Conservation (phyloP, 1,140 invertebrate genomes). For the Papilio dardanus region DNA sequence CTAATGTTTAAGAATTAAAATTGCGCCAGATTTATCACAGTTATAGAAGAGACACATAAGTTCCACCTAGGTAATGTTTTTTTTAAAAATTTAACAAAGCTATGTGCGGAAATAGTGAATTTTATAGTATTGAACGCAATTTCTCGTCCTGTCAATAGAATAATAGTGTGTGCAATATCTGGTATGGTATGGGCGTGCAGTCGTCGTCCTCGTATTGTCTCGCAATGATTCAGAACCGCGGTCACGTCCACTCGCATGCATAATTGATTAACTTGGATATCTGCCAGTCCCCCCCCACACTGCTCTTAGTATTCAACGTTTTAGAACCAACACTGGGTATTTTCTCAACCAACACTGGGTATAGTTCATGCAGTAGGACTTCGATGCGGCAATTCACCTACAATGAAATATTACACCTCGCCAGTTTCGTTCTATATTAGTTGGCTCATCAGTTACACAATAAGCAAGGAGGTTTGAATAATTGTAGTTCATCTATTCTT, state of each 20-base stretch:
- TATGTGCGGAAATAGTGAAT: neutral
- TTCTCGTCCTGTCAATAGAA: too few relatives aligned
- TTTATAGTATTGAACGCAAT: neutral
- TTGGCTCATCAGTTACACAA: neutral
- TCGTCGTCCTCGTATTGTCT: neutral
- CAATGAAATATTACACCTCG: too few relatives aligned
- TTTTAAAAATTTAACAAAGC: too few relatives aligned
- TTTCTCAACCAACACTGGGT: too few relatives aligned
- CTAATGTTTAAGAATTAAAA: neutral
- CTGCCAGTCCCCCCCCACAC: neutral
- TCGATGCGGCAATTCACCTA: neutral
- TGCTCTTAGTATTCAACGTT: neutral
- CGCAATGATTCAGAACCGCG: neutral
- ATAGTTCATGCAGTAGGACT: neutral
- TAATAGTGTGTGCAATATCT: neutral
- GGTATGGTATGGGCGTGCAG: neutral
- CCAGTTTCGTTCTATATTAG: neutral
- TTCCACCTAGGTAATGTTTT: too few relatives aligned
- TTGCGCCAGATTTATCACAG: too few relatives aligned
- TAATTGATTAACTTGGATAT: conserved; percentile 22
- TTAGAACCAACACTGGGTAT: neutral
- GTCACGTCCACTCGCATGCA: conserved; percentile 21
- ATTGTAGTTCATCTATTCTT: neutral
- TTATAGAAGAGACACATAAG: too few relatives aligned
- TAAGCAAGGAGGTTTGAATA: neutral